phyloP scores from a whole-genome alignment of 2,797 vertebrate species.

The Podarcis siculus region DNA sequence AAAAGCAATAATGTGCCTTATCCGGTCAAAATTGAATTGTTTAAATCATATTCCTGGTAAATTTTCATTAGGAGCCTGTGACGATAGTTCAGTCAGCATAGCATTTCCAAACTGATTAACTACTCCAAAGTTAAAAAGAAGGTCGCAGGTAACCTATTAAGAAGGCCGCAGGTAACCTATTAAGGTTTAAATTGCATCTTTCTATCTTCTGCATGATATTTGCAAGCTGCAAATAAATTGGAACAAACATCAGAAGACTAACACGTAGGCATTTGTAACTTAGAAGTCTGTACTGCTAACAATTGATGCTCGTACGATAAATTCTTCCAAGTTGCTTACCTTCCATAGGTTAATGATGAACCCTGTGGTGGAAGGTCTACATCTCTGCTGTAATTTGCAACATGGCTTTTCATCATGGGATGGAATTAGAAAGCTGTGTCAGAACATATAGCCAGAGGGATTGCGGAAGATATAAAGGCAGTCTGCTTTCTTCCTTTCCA shows the following conservation, averaged over 20 bases:
- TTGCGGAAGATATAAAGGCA: neutral
- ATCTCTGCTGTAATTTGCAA: slow-evolving; percentile 7
- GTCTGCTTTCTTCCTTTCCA: neutral
- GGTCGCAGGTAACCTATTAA: slow-evolving; percentile 3
- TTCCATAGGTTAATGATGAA: slow-evolving; percentile 19
- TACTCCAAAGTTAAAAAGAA: neutral
- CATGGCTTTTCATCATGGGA: neutral
- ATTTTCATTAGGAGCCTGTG: neutral
- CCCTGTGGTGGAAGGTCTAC: neutral
- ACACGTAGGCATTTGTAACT: neutral
- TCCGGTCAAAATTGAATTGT: neutral
- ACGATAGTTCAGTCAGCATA: neutral
- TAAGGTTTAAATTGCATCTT: neutral
- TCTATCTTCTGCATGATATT: slow-evolving; percentile 5
- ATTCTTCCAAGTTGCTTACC: neutral
- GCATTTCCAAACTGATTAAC: neutral
- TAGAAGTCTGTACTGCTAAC: slow-evolving; percentile 1
- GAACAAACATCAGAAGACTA: neutral
- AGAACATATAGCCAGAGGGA: neutral
- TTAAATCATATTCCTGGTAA: neutral
- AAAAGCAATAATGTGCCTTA: neutral
- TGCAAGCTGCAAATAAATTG: slow-evolving; percentile 10
- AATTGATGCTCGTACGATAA: neutral
- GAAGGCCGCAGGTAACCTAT: neutral
- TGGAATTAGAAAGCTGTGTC: neutral